Base-by-base conservation (phyloP, 2,888 invertebrate species). In the Drosophila villosipedis region DNA sequence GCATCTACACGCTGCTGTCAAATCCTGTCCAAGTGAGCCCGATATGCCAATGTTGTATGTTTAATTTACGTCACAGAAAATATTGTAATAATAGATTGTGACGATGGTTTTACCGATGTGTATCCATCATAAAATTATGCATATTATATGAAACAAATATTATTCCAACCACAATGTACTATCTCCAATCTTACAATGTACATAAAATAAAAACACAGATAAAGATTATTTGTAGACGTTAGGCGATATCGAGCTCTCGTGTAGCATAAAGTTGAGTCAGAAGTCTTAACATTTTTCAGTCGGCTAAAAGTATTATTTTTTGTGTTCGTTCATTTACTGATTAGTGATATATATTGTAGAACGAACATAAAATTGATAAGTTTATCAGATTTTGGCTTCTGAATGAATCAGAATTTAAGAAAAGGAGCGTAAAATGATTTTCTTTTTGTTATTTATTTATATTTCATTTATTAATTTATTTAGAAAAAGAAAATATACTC, bases 231-330 rank as follows among this genome's bases (percentile, higher is more conserved):
- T 19, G 28, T 28, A 19, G 28, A 28, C 3, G 3, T 2, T 28
- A 53, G n/a, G 22, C 28, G 28, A 28, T 9, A 33, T 33, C 59
- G 64, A 19, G 12, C 31, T 39, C 4, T 19, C 9, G 25, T 25
- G 31, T 31, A 41, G 22, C 33, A 30, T 31, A 14, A 4, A n/a
- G 37, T 22, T 68, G 76, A 68, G 19, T 73, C 69, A 68, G 1
- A 31, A 22, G 33, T 22, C 4, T n/a, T 4, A 12, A n/a, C 14
- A 39, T 68, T 33, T 16, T 19, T 33, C n/a, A 4, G 22, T 4
- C 25, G 9, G 60, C 41, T 57, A 52, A 25, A 35, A 30, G 16
- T 6, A 6, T 7, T 5, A 19, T 30, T 35, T 66, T 31, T 22
- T 33, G 28, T 69, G 28, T 28, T 70, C 52, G 25, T 28, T 61